Evolutionary conservation across 2,888 invertebrate genomes (phyloP).

Genomic region (Ypsolopha sequella): DNA sequence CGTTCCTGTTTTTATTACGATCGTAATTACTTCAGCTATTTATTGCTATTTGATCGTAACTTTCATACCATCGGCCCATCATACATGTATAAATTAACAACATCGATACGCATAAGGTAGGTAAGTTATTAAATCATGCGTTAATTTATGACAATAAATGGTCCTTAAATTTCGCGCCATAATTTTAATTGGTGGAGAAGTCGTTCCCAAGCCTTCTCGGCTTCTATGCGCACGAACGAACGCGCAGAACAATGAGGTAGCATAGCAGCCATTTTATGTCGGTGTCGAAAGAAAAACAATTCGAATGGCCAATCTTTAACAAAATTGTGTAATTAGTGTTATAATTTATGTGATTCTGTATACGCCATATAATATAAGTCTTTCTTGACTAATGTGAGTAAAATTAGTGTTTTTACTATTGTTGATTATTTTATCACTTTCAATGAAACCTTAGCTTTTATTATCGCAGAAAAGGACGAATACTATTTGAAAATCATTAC

Average conservation of each 20-base stretch:
- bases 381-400: slow-evolving; percentile 65
- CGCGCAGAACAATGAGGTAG: slow-evolving; percentile 73
- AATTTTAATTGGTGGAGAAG: slow-evolving; percentile 70
- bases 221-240: slow-evolving; percentile 72
- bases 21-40: slow-evolving; percentile 38
- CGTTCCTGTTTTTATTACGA: slow-evolving; percentile 33
- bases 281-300: slow-evolving; percentile 70
- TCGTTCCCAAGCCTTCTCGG: slow-evolving; percentile 70
- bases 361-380: slow-evolving; percentile 57
- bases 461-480: no score
- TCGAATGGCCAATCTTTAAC: slow-evolving; percentile 71
- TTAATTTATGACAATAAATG: slow-evolving; percentile 25
- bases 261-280: slow-evolving; percentile 67
- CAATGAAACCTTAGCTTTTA: no score
- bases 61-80: slow-evolving; percentile 10
- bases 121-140: slow-evolving; percentile 14
- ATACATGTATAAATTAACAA: not conserved
- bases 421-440: slow-evolving; percentile 1
- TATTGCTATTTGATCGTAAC: slow-evolving; percentile 37
- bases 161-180: slow-evolving; percentile 70
- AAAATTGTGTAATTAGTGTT: slow-evolving; percentile 70
- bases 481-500: no score
- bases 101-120: not conserved
- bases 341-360: slow-evolving; percentile 68
- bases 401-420: slow-evolving; percentile 38